Evolutionary conservation across 2,113 vertebrate genomes (phyloP), one percentile per base, ranked within the genome.

Genomic region (Campylomormyrus numenius): DNA sequence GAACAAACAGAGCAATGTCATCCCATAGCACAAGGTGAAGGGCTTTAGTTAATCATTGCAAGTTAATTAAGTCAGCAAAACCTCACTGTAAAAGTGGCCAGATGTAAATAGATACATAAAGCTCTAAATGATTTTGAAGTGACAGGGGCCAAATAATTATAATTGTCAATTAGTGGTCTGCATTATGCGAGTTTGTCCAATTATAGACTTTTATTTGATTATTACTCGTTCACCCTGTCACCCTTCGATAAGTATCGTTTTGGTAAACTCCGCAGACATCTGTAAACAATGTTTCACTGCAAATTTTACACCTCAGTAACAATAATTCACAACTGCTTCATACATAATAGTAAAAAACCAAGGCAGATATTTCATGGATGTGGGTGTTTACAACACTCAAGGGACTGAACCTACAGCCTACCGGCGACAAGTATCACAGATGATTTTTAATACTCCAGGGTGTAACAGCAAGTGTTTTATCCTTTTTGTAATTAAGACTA

Each of bases 1-100:
- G 66, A 11, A 49, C 49, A 66, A 39, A 58, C 17, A 21, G 83
- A 19, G 58, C 21, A 62, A 48, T 85, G 50, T 77, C 31, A 27
- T 56, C 7, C 35, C 52, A 42, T 42, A 58, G n/a, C 52, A 58
- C 58, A 87, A 88, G 89, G 85, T 89, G 27, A 91, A 89, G 86
- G 86, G 53, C 89, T 90, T 85, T 46, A 13, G 89, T 89, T 90
- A 80, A 91, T 91, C 88, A 91, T 27, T 48, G 89, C 85, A 88
- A 77, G 53, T 91, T 91, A 88, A 88, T 88, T 89, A 88, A 85
- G 70, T 70, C 70, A 50, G 19, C 52, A 77, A 84, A 84, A 84
- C 35, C 70, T 11, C 9, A 50, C 89, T 35, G 11, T 42, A 21
- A 89, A 31, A 50, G 89, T 48, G 39, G 89, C 24, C 77, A 62